Evolutionary conservation across 2,113 vertebrate species (phyloP).

Genomic region (Polypterus bichir): DNA sequence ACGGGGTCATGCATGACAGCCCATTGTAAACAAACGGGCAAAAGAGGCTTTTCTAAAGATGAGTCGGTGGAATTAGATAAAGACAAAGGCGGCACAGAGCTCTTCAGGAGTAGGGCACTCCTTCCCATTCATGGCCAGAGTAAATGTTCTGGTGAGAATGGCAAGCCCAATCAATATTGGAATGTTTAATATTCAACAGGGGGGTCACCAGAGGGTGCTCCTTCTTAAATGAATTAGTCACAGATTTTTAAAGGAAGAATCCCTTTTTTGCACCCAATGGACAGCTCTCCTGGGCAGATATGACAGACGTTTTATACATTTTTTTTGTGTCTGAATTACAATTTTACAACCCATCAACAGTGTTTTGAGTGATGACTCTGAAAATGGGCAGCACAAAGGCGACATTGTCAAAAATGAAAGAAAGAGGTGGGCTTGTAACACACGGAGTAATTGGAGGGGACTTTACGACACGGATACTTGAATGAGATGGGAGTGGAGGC

Average conservation of each 20-base stretch:
- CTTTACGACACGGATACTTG: too few species aligned
- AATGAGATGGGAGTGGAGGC: too few species aligned
- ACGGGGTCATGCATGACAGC: constrained; percentile 39
- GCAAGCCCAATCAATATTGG: constrained; percentile 21
- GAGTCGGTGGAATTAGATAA: constrained; percentile 45
- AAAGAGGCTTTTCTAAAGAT: constrained; percentile 37
- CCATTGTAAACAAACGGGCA: constrained; percentile 36
- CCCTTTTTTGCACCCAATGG: constrained; percentile 9
- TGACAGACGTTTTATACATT: not conserved
- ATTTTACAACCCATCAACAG: not conserved
- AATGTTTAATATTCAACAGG: constrained; percentile 17
- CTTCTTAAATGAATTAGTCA: constrained; percentile 20
- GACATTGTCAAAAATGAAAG: too few species aligned
- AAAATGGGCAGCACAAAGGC: too few species aligned
- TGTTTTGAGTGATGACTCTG: too few species aligned
- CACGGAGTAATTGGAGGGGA: too few species aligned
- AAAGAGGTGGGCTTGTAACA: too few species aligned
- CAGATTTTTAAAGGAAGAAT: constrained; percentile 21
- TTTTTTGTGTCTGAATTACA: not conserved
- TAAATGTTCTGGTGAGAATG: constrained; percentile 19
- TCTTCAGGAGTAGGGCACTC: constrained; percentile 4
- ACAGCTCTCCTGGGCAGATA: not conserved
- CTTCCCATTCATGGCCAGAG: constrained; percentile 21
- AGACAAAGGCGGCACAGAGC: constrained; percentile 39
- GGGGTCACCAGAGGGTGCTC: constrained; percentile 10